Conservation (phyloP, 2,113 vertebrate species). For the Crotophaga sulcirostris region DNA sequence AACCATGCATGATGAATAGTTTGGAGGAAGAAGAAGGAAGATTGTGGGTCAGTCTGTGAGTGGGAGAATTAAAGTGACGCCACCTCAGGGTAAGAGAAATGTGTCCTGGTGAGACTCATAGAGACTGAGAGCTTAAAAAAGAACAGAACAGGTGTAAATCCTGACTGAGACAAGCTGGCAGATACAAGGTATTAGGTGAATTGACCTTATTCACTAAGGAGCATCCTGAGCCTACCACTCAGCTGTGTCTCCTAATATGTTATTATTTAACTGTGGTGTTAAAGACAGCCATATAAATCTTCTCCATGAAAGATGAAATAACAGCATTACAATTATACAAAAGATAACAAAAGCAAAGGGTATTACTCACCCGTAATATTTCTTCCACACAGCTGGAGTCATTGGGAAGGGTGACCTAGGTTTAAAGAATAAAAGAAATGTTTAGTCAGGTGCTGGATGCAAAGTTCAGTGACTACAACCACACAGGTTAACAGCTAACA, state of each 20-base stretch:
- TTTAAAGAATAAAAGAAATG: slow-evolving; percentile 54
- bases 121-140: not conserved
- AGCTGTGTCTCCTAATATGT: not conserved
- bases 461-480: not conserved
- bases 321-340: not conserved
- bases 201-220: not conserved
- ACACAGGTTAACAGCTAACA: not conserved
- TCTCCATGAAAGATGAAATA: not conserved
- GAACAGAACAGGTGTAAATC: not conserved
- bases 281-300: not conserved
- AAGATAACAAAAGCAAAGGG: slow-evolving; percentile 38
- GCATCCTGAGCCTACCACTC: not conserved
- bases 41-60: not conserved
- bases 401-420: slow-evolving; percentile 90
- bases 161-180: not conserved
- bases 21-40: not conserved
- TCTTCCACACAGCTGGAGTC: slow-evolving; percentile 97
- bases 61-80: not conserved
- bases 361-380: slow-evolving; percentile 90
- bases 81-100: not conserved
- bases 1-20: not conserved
- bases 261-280: not conserved
- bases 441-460: slow-evolving; percentile 29
- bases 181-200: not conserved
- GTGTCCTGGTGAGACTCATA: not conserved